Base-by-base conservation (phyloP, 2,888 invertebrate genomes). In the Caenorhabditis panamensis region DNA sequence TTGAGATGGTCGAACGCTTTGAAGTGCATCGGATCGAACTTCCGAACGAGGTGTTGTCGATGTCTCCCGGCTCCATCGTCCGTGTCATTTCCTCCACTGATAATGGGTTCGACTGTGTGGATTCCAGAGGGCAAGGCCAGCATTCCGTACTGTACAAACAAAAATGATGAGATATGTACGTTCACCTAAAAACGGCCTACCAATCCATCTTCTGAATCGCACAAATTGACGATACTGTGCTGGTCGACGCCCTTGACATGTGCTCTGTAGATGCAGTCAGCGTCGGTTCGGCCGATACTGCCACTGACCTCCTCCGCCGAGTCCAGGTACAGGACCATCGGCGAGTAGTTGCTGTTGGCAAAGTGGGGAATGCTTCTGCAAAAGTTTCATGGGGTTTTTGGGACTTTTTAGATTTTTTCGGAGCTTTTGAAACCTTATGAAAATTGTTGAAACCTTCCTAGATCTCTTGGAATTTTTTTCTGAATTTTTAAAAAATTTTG, bases 141-240 rank as follows among this genome's bases (percentile, higher is more conserved):
- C 62, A 89, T 81, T 59, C 90, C 90, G 68, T 85, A 90, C 88
- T 90, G 76, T 61, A 86, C n/a, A n/a, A n/a, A n/a, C n/a, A n/a
- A n/a, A n/a, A n/a, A n/a, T n/a, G n/a, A n/a, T n/a, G n/a, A n/a
- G n/a, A n/a, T n/a, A n/a, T n/a, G n/a, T n/a, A n/a, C n/a, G 24
- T n/a, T 41, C 41, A 41, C 41, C 13, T 5, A 26, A 20, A 82
- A n/a, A n/a, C n/a, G n/a, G n/a, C 87, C 69, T 44, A 89, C 89
- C 84, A 89, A 66, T 75, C 89, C 88, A 41, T 86, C 86, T 56
- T 89, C 83, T 24, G 73, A 72, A 58, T 89, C 89, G 69, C 89
- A 89, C 41, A 90, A 69, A 73, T 89, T 89, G 78, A 89, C 88
- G 76, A 89, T 88, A 49, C 85, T 83, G 44, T 82, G 79, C 58